Evolutionary conservation across 2,113 vertebrate genomes (phyloP), one percentile per base, ranked within the genome.

Genomic region (Rostratula benghalensis): DNA sequence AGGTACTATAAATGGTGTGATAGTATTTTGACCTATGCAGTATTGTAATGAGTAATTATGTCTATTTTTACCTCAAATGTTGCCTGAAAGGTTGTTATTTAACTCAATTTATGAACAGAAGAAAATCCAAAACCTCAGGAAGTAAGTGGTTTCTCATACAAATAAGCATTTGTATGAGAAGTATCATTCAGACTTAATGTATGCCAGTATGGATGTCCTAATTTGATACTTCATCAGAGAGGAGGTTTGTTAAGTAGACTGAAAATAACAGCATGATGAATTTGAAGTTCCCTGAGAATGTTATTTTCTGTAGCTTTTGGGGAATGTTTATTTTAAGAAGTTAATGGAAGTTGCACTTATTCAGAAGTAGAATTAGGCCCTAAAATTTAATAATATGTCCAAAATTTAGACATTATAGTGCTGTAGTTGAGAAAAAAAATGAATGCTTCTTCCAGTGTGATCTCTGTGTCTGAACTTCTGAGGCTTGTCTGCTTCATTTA

Each of bases 1-100:
- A 9, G 45, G 65, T 31, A 64, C 51, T 87, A 30, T 93, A 92
- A 97, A 90, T 86, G 50, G 10, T 80, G 51, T 27, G 45, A 89
- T 76, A 94, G 56, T 87, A 57, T 83, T 96, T 95, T 95, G 89
- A 96, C 88, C 87, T 70, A 48, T 86, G 78, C 80, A 88, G 45
- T 92, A 88, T 33, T 82, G 20, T 83, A 92, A 95, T 48, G 48
- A 91, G 22, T 67, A 94, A 69, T 87, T 94, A 88, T 77, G 94
- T 20, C 24, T 91, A 39, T 37, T 54, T 83, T 23, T 2, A 33
- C 79, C 43, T 94, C 53, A 63, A 56, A 76, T 84, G 54, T 80
- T 70, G 67, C 83, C 57, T 71, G 46, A 85, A 92, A 87, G 35
- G 46, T 89, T 96, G 73, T 83, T 97, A 65, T 88, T 94, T 90